A percentile compares a stretch with the other conserved stretches of the same genome.
Conservation (phyloP, 2,113 vertebrate genomes). For the Oryzias woworae region DNA sequence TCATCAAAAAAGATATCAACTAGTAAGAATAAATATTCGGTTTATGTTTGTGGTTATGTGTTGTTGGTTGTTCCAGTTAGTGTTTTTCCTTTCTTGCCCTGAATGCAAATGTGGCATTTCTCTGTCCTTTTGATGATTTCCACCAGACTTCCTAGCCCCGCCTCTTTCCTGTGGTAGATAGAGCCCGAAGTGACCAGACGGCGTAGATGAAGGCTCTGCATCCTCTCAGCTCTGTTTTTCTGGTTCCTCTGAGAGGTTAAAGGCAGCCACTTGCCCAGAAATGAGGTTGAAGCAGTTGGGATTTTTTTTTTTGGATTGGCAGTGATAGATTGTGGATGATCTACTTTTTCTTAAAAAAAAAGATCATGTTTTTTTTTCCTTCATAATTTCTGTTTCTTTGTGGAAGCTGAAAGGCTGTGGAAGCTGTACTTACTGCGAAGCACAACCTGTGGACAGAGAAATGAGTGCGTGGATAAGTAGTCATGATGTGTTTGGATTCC, state of each 20-base stretch:
- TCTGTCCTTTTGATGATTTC: constrained; percentile 1
- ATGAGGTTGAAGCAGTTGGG: constrained; percentile 57
- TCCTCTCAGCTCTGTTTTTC: constrained; percentile 39
- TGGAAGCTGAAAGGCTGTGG: constrained; percentile 4
- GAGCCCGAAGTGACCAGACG: constrained; percentile 21
- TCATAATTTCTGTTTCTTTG: constrained; percentile 2
- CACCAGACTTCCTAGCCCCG: neutral
- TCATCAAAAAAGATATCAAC: too few relatives aligned
- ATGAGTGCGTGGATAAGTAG: constrained; percentile 17
- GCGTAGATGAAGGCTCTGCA: constrained; percentile 21
- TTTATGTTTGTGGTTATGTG: neutral
- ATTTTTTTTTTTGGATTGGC: constrained; percentile 47
- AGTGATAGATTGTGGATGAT: constrained; percentile 45
- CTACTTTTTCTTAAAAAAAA: neutral
- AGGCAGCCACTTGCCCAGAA: constrained; percentile 36
- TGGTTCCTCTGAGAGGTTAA: constrained; percentile 43
- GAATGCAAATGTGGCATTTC: too few relatives aligned
- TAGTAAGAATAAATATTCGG: too few relatives aligned
- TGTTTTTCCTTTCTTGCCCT: neutral
- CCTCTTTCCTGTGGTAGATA: constrained; percentile 34
- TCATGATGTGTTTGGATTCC: constrained; percentile 13
- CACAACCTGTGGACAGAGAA: constrained; percentile 30
- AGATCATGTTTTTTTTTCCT: constrained; percentile 2
- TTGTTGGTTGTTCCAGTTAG: neutral
- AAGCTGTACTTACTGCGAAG: constrained; percentile 16